phyloP scores from a whole-genome alignment of 1,140 invertebrate species.

The Myzus persicae region DNA sequence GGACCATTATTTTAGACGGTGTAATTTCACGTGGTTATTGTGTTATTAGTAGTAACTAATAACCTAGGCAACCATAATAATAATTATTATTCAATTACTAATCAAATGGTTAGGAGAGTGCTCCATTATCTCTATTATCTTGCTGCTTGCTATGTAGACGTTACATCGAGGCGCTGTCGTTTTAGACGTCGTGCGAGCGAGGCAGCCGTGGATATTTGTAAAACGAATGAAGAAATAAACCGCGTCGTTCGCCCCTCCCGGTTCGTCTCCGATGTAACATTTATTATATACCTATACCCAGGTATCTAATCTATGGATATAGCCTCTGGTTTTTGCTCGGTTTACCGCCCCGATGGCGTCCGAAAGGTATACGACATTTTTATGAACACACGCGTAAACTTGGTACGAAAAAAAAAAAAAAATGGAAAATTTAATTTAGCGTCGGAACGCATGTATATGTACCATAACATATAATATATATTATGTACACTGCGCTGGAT shows the following conservation, averaged over 20 bases:
- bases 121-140: rapidly evolving
- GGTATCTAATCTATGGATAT: not conserved
- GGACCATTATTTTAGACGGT: not conserved
- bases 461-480: not conserved
- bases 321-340: not conserved
- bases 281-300: not conserved
- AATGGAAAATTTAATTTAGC: not conserved
- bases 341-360: not conserved
- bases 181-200: not conserved
- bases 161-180: not conserved
- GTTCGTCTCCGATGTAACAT: not conserved
- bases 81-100: too few species aligned
- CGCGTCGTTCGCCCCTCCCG: not conserved
- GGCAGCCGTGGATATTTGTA: not conserved
- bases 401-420: not conserved
- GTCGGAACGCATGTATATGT: not conserved
- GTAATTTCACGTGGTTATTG: not conserved
- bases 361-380: slow-evolving; percentile 15
- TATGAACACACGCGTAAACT: not conserved
- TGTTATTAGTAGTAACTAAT: not conserved
- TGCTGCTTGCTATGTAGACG: not conserved
- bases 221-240: not conserved
- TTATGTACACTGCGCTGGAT: not conserved
- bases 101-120: not conserved
- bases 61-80: too few species aligned